phyloP scores from a whole-genome alignment of 2,888 invertebrate species.

The Rambutsinella grinnellia region DNA sequence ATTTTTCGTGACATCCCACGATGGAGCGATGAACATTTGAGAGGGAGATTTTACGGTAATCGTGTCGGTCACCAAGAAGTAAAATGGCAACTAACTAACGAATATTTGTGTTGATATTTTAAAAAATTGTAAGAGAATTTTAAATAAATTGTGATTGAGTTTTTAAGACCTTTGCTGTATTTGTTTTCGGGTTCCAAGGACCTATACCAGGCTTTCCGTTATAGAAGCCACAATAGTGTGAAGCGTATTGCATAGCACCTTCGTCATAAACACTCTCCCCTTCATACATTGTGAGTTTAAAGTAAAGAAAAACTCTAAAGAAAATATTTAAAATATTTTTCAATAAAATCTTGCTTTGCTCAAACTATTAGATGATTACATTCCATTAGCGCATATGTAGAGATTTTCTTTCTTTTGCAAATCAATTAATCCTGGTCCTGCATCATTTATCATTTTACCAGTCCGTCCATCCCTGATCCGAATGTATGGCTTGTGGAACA shows the following conservation, averaged over 20 bases:
- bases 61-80: constrained; percentile 15
- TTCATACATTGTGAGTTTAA: constrained; percentile 1
- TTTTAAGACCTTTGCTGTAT: too few relatives aligned
- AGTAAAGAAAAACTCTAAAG: constrained; percentile 23
- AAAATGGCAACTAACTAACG: constrained; percentile 16
- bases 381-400: constrained; percentile 24
- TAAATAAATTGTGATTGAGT: too few relatives aligned
- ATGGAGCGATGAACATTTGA: constrained; percentile 33
- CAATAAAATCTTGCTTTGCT: too few relatives aligned
- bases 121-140: too few relatives aligned
- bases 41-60: constrained; percentile 17
- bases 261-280: constrained; percentile 24
- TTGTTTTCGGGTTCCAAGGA: constrained; percentile 12
- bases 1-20: neutral
- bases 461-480: constrained; percentile 19
- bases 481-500: constrained; percentile 27
- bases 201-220: constrained; percentile 31
- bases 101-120: too few relatives aligned
- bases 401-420: constrained; percentile 2
- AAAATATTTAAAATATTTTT: neutral
- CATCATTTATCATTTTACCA: constrained; percentile 2
- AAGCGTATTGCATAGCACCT: constrained; percentile 24
- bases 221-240: constrained; percentile 22
- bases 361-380: constrained; percentile 9
- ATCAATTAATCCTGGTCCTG: constrained; percentile 23